A percentile compares a stretch with the other conserved stretches of the same genome.
phyloP scores from a whole-genome alignment of 2,113 vertebrate genomes.

The Mormyrus lacerda region DNA sequence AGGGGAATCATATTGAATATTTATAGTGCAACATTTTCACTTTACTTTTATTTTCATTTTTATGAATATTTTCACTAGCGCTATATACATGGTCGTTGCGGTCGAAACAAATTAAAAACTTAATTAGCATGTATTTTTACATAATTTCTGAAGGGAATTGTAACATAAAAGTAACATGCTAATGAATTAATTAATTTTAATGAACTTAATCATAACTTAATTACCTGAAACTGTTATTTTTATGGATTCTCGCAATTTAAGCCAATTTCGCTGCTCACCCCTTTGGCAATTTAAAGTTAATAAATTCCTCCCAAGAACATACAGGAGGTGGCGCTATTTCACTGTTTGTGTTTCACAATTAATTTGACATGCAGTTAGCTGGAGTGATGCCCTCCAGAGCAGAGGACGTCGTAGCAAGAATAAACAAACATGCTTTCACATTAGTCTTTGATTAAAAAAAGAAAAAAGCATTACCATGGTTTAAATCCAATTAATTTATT shows the following conservation, averaged over 20 bases:
- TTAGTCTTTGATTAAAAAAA: neutral
- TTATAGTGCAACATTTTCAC: conserved; percentile 37
- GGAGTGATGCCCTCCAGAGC: neutral
- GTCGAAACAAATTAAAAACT: neutral
- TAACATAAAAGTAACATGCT: neutral
- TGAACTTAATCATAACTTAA: neutral
- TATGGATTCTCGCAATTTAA: neutral
- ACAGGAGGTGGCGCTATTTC: conserved; percentile 57
- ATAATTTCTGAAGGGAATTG: neutral
- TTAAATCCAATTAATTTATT: conserved; percentile 29
- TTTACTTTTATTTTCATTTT: conserved; percentile 25
- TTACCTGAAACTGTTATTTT: conserved; percentile 9
- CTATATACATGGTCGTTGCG: neutral
- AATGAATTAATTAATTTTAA: conserved; percentile 10
- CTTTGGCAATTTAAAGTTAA: neutral
- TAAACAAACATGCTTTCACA: conserved; percentile 2
- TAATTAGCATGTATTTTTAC: conserved; percentile 8
- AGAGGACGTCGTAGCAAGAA: neutral
- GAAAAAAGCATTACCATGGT: neutral
- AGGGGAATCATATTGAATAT: conserved; percentile 44
- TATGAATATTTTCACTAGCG: neutral
- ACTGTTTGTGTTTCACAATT: conserved; percentile 31
- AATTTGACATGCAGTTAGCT: neutral
- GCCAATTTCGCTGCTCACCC: neutral
- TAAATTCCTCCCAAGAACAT: neutral